These are phyloP conservation scores for Nipponia nippon DNA, from an alignment of 2,113 vertebrate species.

Conservation along the genomic window DNA sequence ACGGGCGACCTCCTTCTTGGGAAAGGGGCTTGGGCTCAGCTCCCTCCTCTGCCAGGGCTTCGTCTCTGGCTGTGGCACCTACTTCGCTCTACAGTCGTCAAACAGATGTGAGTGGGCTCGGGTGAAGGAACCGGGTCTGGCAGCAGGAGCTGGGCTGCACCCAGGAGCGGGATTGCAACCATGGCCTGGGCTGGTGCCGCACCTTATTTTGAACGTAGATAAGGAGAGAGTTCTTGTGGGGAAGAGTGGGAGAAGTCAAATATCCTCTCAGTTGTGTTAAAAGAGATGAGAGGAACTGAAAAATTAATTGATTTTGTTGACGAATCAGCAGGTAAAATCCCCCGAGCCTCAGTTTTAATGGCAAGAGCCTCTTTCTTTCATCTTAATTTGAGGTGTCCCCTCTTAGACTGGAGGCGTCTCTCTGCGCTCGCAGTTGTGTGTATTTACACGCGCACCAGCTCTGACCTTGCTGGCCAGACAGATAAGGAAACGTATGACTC, in stretches of 20 bases:
- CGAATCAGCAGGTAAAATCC: not conserved
- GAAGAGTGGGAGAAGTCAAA: not conserved
- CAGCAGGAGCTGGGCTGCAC: not conserved
- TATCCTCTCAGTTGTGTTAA: not conserved
- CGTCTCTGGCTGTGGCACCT: fast-evolving
- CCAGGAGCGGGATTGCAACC: not conserved
- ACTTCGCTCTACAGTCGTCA: fast-evolving
- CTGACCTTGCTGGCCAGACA: not conserved
- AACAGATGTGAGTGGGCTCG: fast-evolving
- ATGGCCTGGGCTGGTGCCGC: fast-evolving
- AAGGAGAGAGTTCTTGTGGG: not conserved
- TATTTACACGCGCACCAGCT: not conserved
- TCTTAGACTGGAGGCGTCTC: not conserved
- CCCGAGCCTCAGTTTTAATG: not conserved
- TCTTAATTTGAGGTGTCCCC: not conserved
- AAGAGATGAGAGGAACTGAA: not conserved
- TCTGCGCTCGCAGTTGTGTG: fast-evolving
- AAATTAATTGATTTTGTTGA: not conserved
- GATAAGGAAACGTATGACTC: not conserved
- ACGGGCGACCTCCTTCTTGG: not conserved
- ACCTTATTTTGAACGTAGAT: fast-evolving
- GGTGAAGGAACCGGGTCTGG: not conserved
- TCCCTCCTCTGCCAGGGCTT: not conserved
- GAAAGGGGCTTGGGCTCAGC: not conserved
- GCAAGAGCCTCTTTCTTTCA: not conserved